Evolutionary conservation across 2,797 vertebrate species (phyloP), one percentile per base, ranked within the genome.

Genomic region (Thripadectes ignobilis): DNA sequence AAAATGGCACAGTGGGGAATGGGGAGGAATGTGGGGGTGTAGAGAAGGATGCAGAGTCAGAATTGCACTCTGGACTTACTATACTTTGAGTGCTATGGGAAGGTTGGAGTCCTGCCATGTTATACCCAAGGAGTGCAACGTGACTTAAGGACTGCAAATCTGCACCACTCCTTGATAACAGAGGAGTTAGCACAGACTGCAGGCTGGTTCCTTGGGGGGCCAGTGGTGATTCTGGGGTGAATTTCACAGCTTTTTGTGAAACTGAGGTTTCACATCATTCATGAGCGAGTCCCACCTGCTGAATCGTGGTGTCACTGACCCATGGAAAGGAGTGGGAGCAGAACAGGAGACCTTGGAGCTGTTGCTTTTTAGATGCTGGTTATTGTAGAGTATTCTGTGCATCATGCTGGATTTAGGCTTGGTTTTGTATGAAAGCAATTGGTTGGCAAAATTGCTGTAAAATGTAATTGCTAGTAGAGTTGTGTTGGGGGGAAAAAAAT

Each of bases 371-470:
- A 91, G 82, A 52, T 6, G 26, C 22, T 0, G 6, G 39, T 63
- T 93, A 62, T 69, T 62, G 66, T 71, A 73, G 77, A 63, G 51
- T 85, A 54, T 75, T 93, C 69, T 71, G 19, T 57, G 57, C 77
- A 85, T 81, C 77, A 23, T 79, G 81, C 85, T 85, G 85, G 82
- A 71, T 88, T 90, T 34, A 85, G 46, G 38, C 58, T 85, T 87
- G 84, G 73, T 96, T 96, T 92, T 74, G 27, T 84, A 52, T 22
- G 41, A 90, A 88, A 92, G 71, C 45, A 92, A 66, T 57, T 79
- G 88, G 77, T 72, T 94, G 89, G 63, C 52, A 86, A 67, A 78
- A 76, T 20, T 76, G 32, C 66, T 62, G 46, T 65, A 82, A 94
- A 9, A 38, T 38, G 55, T 76, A 34, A 34, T 93, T 92, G 79